Evolutionary conservation across 1,140 invertebrate species (phyloP).

Genomic region (Lucilia cuprina): DNA sequence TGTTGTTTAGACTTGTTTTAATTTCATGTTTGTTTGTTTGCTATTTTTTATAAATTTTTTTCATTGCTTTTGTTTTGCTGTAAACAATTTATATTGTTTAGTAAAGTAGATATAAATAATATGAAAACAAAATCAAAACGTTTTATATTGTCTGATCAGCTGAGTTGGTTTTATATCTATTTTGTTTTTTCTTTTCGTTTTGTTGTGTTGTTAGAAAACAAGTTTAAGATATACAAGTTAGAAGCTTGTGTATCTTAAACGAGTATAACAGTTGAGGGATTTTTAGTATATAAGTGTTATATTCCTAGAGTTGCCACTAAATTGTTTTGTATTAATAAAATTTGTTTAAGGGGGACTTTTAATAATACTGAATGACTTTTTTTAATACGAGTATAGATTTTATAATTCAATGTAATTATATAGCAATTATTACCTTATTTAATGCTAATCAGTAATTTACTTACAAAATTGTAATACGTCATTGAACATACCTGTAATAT

Average conservation of each 20-base stretch:
- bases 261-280: not conserved
- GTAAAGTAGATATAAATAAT: not conserved
- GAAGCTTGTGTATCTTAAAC: not conserved
- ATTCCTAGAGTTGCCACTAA: constrained; percentile 2
- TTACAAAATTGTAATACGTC: too few species aligned
- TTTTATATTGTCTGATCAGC: constrained; percentile 21
- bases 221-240: not conserved
- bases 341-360: too few species aligned
- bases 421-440: too few species aligned
- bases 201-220: constrained; percentile 17
- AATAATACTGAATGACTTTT: too few species aligned
- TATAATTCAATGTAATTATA: too few species aligned
- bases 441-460: too few species aligned
- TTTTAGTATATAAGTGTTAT: not conserved
- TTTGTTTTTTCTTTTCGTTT: constrained; percentile 7
- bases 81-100: constrained; percentile 21
- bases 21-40: constrained; percentile 15
- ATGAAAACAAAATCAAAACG: not conserved
- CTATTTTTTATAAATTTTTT: not conserved
- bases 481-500: too few species aligned
- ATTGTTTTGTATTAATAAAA: not conserved
- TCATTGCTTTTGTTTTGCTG: too few species aligned
- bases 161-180: constrained; percentile 17
- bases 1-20: constrained; percentile 31
- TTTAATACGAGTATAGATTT: too few species aligned